Base-by-base conservation (phyloP, 2,888 invertebrate species). In the Strigamia crassipes region DNA sequence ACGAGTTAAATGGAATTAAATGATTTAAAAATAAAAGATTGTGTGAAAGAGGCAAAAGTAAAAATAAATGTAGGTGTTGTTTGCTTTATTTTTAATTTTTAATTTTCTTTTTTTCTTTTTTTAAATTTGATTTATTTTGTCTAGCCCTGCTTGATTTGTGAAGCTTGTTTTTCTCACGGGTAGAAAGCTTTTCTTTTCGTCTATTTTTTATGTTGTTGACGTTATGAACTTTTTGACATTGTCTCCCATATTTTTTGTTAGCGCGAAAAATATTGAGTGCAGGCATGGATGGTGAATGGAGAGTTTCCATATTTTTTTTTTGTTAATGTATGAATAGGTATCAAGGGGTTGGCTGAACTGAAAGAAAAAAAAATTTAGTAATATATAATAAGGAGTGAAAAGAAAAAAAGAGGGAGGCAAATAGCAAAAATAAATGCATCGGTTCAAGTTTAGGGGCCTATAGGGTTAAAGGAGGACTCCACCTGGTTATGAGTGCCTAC, bases 161-260 rank as follows among this genome's bases (percentile, higher is more conserved):
- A 66, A 66, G 61, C 61, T 66, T 66, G 61, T 66, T 66, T 66
- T 66, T 66, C 61, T 66, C 61, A 66, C 61, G 61, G 61, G 61
- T 66, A 66, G 8, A 66, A 2, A 66, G 61, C 12, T 66, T 66
- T 66, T 46, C 46, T 66, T 66, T 66, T 21, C 61, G 13, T 66
- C 61, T n/a, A 6, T 23, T 23, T 66, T 66, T 66, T 23, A 23
- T 66, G 21, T 66, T 66, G 18, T 66, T 66, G 18, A 66, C 18
- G 61, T 23, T 66, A 66, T 66, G 61, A 66, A 66, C 61, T 66
- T 66, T 23, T 66, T 66, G 61, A 66, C 61, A 66, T 66, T 66
- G 61, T 66, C 61, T 66, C 61, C 21, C 61, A 66, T 66, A 66
- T 66, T 66, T 66, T 66, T 66, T 66, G 61, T 66, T 66, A 66